Evolutionary conservation across 1,140 invertebrate genomes (phyloP).

Genomic region (Drosophila grimshawi): DNA sequence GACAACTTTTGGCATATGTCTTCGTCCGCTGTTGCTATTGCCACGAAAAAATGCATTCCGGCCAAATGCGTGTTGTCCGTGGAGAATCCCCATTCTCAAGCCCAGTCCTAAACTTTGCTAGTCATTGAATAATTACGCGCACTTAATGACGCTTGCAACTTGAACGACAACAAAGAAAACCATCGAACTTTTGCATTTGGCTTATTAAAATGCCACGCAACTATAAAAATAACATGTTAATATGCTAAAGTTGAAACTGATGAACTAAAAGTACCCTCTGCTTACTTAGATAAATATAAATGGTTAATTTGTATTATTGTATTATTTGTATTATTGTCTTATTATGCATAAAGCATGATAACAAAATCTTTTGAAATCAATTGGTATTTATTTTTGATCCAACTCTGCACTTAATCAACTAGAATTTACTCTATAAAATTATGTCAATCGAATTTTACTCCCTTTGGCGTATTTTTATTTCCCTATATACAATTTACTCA

Average conservation of each 20-base stretch:
- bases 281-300: too few relatives aligned
- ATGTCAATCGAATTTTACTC: too few relatives aligned
- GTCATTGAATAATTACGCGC: slow-evolving; percentile 81
- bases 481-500: too few relatives aligned
- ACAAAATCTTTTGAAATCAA: too few relatives aligned
- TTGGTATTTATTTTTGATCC: too few relatives aligned
- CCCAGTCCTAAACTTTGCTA: slow-evolving; percentile 30
- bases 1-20: slow-evolving; percentile 52
- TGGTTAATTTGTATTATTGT: too few relatives aligned
- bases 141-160: slow-evolving; percentile 79
- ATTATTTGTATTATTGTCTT: too few relatives aligned
- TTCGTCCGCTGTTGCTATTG: slow-evolving; percentile 8
- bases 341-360: too few relatives aligned
- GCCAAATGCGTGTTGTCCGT: slow-evolving; percentile 39
- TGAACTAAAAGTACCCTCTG: slow-evolving; percentile 14
- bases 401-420: background rate
- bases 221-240: slow-evolving; percentile 26
- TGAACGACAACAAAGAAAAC: slow-evolving; percentile 33
- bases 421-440: background rate
- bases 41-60: slow-evolving; percentile 34
- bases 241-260: background rate
- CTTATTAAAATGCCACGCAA: slow-evolving; percentile 82
- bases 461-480: too few relatives aligned
- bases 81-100: background rate
- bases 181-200: slow-evolving; percentile 59